These are phyloP conservation scores for Mungos mungo DNA, from an alignment of 2,113 vertebrate genomes.

Conservation along the genomic window DNA sequence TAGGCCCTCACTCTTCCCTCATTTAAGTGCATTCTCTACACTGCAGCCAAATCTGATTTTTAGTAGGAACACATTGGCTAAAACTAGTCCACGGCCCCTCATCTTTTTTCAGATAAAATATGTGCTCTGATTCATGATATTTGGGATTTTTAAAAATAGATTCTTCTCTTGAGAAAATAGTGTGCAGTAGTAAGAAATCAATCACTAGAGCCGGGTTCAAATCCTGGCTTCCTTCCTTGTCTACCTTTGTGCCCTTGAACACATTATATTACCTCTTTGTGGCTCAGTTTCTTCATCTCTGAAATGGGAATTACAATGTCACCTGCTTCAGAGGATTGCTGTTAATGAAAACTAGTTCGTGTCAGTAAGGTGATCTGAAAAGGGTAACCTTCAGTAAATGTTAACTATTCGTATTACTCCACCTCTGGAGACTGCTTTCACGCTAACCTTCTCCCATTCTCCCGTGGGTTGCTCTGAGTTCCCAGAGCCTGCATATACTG, in stretches of 20 bases:
- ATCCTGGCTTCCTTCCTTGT: not conserved
- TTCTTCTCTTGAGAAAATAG: not conserved
- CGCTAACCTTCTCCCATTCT: not conserved
- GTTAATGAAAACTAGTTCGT: not conserved
- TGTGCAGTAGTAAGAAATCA: not conserved
- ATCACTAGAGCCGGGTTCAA: not conserved
- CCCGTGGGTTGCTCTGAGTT: not conserved
- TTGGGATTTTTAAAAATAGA: not conserved
- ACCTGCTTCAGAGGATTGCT: not conserved
- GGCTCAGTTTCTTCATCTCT: not conserved
- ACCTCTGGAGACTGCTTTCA: not conserved
- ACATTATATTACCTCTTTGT: not conserved
- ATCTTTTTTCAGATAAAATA: not conserved
- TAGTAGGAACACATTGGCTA: not conserved
- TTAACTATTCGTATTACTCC: not conserved
- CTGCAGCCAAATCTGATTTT: not conserved
- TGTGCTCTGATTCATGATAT: not conserved
- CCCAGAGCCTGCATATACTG: accelerated
- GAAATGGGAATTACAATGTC: not conserved
- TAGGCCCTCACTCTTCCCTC: not conserved
- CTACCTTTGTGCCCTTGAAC: not conserved
- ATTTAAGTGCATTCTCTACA: not conserved
- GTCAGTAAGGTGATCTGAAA: not conserved
- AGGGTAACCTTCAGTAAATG: not conserved
- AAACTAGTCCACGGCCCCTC: not conserved